These are phyloP conservation scores for Gadus macrocephalus DNA, from an alignment of 2,113 vertebrate genomes.

Conservation along the genomic window DNA sequence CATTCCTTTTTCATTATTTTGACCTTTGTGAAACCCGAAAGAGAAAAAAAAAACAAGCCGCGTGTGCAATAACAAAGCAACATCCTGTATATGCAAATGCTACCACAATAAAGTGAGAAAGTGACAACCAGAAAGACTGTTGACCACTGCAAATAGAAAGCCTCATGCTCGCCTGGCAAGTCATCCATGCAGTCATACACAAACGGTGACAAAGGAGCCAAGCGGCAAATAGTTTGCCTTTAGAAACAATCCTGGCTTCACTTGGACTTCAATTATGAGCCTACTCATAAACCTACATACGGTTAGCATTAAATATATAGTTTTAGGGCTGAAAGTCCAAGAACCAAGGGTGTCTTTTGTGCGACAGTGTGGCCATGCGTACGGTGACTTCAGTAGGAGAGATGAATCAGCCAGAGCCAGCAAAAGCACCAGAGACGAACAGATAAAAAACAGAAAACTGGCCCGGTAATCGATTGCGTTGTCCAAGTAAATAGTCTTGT, in stretches of 20 bases:
- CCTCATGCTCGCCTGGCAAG: conserved; percentile 41
- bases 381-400: no score
- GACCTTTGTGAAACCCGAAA: conserved; percentile 18
- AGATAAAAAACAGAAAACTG: no score
- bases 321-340: background rate
- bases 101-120: conserved; percentile 37
- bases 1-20: conserved; percentile 13
- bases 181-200: conserved; percentile 51
- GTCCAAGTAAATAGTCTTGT: no score
- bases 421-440: no score
- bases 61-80: conserved; percentile 43
- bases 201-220: conserved; percentile 8
- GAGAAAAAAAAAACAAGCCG: conserved; percentile 14
- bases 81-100: conserved; percentile 75
- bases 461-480: no score
- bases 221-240: conserved; percentile 33
- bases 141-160: conserved; percentile 13
- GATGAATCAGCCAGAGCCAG: no score
- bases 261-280: background rate
- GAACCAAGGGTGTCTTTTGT: conserved; percentile 24
- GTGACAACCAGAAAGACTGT: conserved; percentile 36
- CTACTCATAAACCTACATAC: background rate
- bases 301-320: no score
- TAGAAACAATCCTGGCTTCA: conserved; percentile 11
- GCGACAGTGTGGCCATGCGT: no score